Evolutionary conservation across 2,797 vertebrate genomes (phyloP).

Genomic region (Mormyrus hasselquistii): DNA sequence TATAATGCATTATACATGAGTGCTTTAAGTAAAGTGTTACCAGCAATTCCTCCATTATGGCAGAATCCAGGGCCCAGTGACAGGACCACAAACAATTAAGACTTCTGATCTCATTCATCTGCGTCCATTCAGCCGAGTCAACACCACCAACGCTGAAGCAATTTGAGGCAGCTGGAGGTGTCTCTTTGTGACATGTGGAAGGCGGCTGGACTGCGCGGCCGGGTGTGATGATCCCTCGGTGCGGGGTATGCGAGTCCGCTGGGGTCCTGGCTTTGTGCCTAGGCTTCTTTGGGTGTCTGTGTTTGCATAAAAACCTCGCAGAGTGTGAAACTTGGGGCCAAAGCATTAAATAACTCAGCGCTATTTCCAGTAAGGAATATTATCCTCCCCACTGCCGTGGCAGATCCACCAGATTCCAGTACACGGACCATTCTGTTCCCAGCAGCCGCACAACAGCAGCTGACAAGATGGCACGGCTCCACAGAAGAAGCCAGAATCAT

Average conservation of each 20-base stretch:
- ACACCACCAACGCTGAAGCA: background rate
- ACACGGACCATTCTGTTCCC: background rate
- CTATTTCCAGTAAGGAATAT: background rate
- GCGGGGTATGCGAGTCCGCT: background rate
- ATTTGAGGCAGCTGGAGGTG: conserved; percentile 11
- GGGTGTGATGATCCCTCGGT: background rate
- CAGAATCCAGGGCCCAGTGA: background rate
- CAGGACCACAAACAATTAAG: background rate
- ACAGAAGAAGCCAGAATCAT: background rate
- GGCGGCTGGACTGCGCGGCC: background rate
- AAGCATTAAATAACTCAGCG: background rate
- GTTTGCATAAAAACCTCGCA: background rate
- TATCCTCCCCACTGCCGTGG: background rate
- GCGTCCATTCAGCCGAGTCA: background rate
- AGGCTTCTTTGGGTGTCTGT: background rate
- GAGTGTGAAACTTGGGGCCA: background rate
- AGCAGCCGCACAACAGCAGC: background rate
- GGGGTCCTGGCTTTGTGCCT: background rate
- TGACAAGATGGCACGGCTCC: background rate
- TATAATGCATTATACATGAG: background rate
- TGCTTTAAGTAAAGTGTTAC: background rate
- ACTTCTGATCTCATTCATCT: background rate
- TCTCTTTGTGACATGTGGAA: background rate
- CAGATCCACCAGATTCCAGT: background rate
- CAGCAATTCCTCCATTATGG: background rate